phyloP scores from a whole-genome alignment of 2,888 invertebrate genomes.

The Hirtodrosophila alboralis region DNA sequence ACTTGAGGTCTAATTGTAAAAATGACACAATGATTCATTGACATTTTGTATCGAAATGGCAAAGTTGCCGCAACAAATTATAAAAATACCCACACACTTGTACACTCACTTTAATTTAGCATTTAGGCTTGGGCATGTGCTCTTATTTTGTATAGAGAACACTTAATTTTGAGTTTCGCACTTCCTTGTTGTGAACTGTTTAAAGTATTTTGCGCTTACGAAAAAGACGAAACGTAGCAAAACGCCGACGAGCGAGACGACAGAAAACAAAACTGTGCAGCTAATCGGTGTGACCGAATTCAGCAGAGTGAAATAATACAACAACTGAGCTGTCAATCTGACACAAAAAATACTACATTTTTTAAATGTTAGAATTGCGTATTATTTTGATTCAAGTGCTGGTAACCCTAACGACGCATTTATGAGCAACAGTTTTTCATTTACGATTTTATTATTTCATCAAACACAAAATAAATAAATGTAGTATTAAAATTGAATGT shows the following conservation, averaged over 20 bases:
- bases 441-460: no score
- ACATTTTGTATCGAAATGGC: conserved; percentile 49
- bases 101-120: conserved; percentile 52
- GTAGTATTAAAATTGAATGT: no score
- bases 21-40: conserved; percentile 47
- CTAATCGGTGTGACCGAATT: conserved; percentile 22
- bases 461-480: no score
- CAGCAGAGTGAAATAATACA: conserved; percentile 20
- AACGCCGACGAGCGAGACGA: conserved; percentile 71
- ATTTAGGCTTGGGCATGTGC: conserved; percentile 31
- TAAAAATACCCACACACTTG: conserved; percentile 39
- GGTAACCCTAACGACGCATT: conserved; percentile 7
- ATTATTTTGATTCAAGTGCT: neutral
- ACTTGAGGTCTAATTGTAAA: conserved; percentile 22
- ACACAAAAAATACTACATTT: conserved; percentile 12
- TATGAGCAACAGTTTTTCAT: no score
- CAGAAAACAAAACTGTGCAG: conserved; percentile 66
- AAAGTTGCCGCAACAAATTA: conserved; percentile 56
- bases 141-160: conserved; percentile 39
- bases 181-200: conserved; percentile 55
- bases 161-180: conserved; percentile 58
- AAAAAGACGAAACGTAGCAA: conserved; percentile 72
- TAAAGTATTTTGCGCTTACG: conserved; percentile 69
- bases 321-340: conserved; percentile 8
- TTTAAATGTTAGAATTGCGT: neutral